Base-by-base conservation (phyloP, 1,140 invertebrate species). In the Calliphora vicina region DNA sequence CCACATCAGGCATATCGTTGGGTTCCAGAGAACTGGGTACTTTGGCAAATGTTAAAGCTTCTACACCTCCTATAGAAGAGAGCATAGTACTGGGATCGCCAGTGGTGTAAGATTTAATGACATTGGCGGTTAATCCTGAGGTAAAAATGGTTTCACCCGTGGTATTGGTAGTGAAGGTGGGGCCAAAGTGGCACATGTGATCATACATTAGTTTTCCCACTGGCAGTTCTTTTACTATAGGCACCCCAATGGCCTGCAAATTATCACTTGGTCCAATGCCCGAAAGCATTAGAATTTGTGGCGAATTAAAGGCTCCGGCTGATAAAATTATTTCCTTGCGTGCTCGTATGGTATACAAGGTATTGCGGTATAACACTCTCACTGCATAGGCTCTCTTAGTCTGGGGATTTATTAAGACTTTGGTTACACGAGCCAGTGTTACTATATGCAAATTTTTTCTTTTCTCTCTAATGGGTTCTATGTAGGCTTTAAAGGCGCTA, bases 1-100 rank as follows among this genome's bases (percentile, higher is more conserved):
- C 95, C 76, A 97, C 94, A 85, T 97, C 96, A 0, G 96, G 96
- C 92, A 94, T 96, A 81, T 94, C 92, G 0, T 93, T 92, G 1
- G 94, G 94, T 72, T 90, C 87, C 86, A 96, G 96, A 0, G 95
- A 96, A 85, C 94, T 96, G 82, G 93, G 94, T 0, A 96, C 96
- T 84, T 96, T 96, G 0, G 97, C 93, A 87, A 97, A 97, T 1
- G 95, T 96, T 50, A 97, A 91, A 0, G 96, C 96, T 91, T 97
- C 96, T 3, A 97, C 94, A 0, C 96, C 96, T 2, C 96, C 96
- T 0, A 97, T 89, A 0, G 94, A 95, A 0, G 96, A 95, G 0
- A 95, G 95, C 61, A 96, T 93, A 0, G 94, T 93, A 1, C 94
- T 93, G 0, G 95, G 93, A 90, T 95, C 4, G 93, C 93, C 2